Evolutionary conservation across 2,888 invertebrate genomes (phyloP), one percentile per base, ranked within the genome.

Genomic region (Melanostoma mellinum): DNA sequence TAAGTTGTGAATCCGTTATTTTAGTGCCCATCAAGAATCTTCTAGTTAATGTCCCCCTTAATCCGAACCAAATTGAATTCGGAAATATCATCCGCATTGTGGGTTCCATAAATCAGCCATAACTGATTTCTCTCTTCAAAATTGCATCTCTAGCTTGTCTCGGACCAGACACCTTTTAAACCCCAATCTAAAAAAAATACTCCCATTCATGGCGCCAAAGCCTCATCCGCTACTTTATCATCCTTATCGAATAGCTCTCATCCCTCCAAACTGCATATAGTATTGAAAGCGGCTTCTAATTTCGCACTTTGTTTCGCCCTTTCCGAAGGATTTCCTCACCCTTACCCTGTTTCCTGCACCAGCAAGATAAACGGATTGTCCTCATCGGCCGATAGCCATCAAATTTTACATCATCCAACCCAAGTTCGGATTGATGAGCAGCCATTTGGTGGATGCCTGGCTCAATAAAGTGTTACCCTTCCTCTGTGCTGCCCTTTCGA

Each of bases 361-460:
- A 36, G 6, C 48, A 52, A 50, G 65, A 84, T 79, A 78, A 79
- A 84, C 69, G 79, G 79, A 84, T 79, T 84, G 79, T 84, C 60
- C 79, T 75, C 71, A 55, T 4, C 60, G 79, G 75, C 6, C 60
- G 79, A 79, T 84, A 84, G 56, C 71, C 63, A 84, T 84, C 84
- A 84, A 79, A 65, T 75, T 79, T 84, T 84, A 71, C 75, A 74
- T 79, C 74, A 69, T 79, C 55, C 65, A 60, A 20, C 40, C 75
- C 63, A 63, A 78, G 36, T 60, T 73, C 3, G 72, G 61, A 82
- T 77, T 77, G 71, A 77, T 79, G 84, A 69, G 30, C 82, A 71
- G 30, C 63, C 61, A 65, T 68, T 55, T 84, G 33, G 58, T 67
- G 44, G 46, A 60, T 50, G 9, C 50, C 63, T 63, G 48, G 50